These are phyloP conservation scores for Oxygymnocypris stewartii DNA, from an alignment of 2,113 vertebrate genomes.

Conservation along the genomic window DNA sequence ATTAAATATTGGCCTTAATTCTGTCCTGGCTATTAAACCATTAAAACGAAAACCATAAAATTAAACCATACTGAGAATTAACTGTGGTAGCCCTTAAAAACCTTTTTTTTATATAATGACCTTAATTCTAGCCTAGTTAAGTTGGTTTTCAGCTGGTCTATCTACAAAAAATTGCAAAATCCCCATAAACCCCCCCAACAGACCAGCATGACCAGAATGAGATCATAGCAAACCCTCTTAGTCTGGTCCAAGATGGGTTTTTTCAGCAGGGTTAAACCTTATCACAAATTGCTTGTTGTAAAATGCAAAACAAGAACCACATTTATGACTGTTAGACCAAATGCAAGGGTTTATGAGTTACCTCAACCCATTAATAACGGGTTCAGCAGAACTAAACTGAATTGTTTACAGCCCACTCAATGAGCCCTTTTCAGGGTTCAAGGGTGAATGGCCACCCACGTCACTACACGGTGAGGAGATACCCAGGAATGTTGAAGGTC, in stretches of 20 bases:
- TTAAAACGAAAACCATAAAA: neutral
- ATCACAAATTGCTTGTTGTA: neutral
- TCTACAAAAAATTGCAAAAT: neutral
- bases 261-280: too few species aligned
- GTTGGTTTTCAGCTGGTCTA: neutral
- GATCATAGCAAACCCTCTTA: neutral
- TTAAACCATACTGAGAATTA: neutral
- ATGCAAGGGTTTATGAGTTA: conserved; percentile 49
- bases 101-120: too few species aligned
- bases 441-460: conserved; percentile 73
- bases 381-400: conserved; percentile 61
- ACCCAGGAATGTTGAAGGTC: conserved; percentile 67
- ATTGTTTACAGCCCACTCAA: conserved; percentile 65
- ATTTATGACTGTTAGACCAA: neutral
- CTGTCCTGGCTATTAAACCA: too few species aligned
- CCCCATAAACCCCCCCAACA: neutral
- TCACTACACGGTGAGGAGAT: conserved; percentile 61
- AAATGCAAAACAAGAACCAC: neutral
- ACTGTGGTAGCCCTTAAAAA: neutral
- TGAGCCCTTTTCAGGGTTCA: conserved; percentile 64
- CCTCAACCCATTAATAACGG: conserved; percentile 36
- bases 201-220: neutral
- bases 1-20: too few species aligned
- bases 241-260: neutral
- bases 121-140: neutral